phyloP scores from a whole-genome alignment of 2,888 invertebrate genomes.

The Polia nebulosa region DNA sequence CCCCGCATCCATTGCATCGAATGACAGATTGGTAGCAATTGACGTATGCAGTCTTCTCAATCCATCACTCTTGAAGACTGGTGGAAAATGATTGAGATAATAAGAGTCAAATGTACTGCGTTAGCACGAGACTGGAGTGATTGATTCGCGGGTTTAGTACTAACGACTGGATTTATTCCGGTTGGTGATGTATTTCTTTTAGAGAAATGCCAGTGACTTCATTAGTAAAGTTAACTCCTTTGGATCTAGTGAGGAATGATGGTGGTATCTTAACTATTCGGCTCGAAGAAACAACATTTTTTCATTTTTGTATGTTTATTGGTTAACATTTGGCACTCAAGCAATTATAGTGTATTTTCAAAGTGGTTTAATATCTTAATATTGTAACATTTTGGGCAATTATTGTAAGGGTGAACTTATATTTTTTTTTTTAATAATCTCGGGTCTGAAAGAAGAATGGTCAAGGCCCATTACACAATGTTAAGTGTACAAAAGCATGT shows the following conservation, averaged over 20 bases:
- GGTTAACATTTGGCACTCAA: not conserved
- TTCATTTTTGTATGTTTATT: not conserved
- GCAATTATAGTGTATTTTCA: not conserved
- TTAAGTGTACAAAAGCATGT: no score
- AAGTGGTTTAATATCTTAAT: not conserved
- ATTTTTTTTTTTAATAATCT: no score
- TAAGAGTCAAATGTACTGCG: slow-evolving; percentile 46
- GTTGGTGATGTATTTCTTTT: slow-evolving; percentile 22
- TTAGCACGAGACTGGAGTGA: slow-evolving; percentile 25
- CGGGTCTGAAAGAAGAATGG: no score
- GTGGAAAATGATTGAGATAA: slow-evolving; percentile 56
- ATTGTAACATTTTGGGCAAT: not conserved
- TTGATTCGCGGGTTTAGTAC: slow-evolving; percentile 32
- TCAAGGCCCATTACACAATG: no score
- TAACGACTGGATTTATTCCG: slow-evolving; percentile 15
- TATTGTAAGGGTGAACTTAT: not conserved
- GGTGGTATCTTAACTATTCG: slow-evolving; percentile 2
- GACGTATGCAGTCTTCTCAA: slow-evolving; percentile 56
- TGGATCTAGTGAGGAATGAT: not conserved
- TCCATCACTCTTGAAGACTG: slow-evolving; percentile 40
- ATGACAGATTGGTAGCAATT: slow-evolving; percentile 54
- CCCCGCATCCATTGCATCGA: slow-evolving; percentile 36
- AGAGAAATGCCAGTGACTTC: not conserved
- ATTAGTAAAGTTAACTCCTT: no score
- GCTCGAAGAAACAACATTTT: slow-evolving; percentile 18